Conservation (phyloP, 2,113 vertebrate genomes). For the Mobula birostris region DNA sequence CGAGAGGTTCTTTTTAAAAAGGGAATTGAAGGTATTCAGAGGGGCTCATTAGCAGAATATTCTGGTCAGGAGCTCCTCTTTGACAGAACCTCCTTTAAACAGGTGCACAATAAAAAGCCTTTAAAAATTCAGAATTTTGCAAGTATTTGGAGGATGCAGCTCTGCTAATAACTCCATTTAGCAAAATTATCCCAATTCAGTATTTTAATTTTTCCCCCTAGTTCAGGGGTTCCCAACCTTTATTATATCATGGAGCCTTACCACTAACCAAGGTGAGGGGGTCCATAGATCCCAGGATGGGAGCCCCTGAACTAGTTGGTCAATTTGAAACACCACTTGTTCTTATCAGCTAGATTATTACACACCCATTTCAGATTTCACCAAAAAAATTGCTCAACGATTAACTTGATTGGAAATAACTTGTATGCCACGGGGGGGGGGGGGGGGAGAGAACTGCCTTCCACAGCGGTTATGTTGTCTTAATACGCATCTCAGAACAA, state of each 20-base stretch:
- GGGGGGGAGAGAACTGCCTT: background rate
- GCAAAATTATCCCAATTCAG: background rate
- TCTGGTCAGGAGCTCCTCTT: background rate
- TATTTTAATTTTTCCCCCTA: background rate
- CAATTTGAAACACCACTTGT: background rate
- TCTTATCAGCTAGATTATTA: background rate
- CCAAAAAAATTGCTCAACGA: background rate
- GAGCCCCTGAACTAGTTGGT: too few species aligned
- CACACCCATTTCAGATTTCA: background rate
- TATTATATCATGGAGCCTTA: too few species aligned
- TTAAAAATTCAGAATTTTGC: background rate
- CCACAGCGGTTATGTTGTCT: background rate
- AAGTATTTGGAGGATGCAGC: background rate
- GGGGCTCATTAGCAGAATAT: background rate
- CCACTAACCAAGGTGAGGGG: too few species aligned
- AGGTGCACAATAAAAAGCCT: background rate
- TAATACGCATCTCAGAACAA: background rate
- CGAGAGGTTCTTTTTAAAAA: background rate
- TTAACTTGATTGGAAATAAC: background rate
- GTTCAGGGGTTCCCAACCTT: too few species aligned
- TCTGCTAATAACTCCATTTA: background rate
- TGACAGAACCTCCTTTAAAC: background rate
- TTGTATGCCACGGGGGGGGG: too few species aligned
- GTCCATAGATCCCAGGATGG: too few species aligned
- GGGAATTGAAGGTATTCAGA: background rate